Evolutionary conservation across 30 jellyfish, hydroid and myxozoan genomes (phyloP).

Genomic region (Aurelia sp.): DNA sequence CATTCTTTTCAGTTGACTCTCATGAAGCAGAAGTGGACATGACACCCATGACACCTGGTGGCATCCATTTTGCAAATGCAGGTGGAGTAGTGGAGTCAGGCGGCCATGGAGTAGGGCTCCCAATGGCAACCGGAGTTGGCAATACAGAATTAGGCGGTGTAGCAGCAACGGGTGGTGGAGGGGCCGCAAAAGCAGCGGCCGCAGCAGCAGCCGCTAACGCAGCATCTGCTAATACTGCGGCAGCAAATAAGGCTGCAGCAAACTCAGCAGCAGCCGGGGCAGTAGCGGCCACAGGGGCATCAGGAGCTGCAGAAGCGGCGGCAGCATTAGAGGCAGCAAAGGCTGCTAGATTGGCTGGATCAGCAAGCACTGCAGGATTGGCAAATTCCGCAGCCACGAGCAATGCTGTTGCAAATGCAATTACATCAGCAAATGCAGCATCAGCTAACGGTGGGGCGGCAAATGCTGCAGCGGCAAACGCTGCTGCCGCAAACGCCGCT

Average conservation of each 20-base stretch:
- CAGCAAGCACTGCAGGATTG: conserved; percentile 31
- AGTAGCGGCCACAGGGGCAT: conserved; percentile 26
- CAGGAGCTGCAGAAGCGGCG: conserved; percentile 9
- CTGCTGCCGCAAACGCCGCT: conserved; percentile 1
- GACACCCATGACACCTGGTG: conserved; percentile 80
- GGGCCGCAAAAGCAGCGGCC: conserved; percentile 9
- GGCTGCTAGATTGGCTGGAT: conserved; percentile 28
- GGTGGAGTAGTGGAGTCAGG: conserved; percentile 11
- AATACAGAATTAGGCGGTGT: not conserved
- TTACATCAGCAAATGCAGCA: conserved; percentile 18
- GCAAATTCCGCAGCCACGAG: conserved; percentile 16
- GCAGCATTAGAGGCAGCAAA: conserved; percentile 16
- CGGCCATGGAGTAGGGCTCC: conserved; percentile 8
- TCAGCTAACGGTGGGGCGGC: conserved; percentile 7
- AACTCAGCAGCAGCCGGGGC: conserved; percentile 25
- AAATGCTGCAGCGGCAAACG: not conserved
- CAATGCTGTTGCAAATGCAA: conserved; percentile 8
- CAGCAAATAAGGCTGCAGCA: conserved; percentile 37
- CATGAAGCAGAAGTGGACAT: conserved; percentile 40
- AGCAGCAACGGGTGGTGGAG: conserved; percentile 22
- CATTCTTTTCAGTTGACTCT: conserved; percentile 20
- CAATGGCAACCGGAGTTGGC: not conserved
- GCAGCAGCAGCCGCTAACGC: conserved; percentile 28
- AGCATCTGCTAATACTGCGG: conserved; percentile 24
- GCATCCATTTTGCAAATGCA: conserved; percentile 46